These are phyloP conservation scores for Meganola albula DNA, from an alignment of 2,888 invertebrate genomes.

Conservation along the genomic window DNA sequence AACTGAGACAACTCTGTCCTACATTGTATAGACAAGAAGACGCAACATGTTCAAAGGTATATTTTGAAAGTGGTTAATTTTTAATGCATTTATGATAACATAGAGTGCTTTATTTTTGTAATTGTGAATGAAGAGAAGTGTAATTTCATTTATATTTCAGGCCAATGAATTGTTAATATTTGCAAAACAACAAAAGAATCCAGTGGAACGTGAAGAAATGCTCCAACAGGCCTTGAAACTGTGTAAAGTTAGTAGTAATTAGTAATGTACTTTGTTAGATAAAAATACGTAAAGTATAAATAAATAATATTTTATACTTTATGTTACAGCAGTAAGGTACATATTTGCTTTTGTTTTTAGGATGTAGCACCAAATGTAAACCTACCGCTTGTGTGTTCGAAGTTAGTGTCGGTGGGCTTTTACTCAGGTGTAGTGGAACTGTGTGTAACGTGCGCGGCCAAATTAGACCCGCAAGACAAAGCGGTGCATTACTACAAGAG, in stretches of 20 bases:
- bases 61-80: too few relatives aligned
- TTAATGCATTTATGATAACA: too few relatives aligned
- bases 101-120: too few relatives aligned
- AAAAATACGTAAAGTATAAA: not conserved
- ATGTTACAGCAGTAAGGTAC: not conserved
- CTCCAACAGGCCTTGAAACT: constrained; percentile 87
- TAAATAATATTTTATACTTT: not conserved
- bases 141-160: constrained; percentile 71
- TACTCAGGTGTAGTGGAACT: constrained; percentile 94
- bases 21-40: constrained; percentile 96
- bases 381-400: constrained; percentile 88
- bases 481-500: constrained; percentile 93
- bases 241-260: constrained; percentile 80
- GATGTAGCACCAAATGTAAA: constrained; percentile 92
- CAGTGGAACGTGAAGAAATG: constrained; percentile 86
- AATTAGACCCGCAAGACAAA: constrained; percentile 92
- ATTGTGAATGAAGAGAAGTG: too few relatives aligned
- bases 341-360: constrained; percentile 32
- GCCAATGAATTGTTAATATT: constrained; percentile 93
- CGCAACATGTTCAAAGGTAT: constrained; percentile 95
- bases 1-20: constrained; percentile 93
- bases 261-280: not conserved
- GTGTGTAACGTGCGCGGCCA: constrained; percentile 88
- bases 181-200: constrained; percentile 85
- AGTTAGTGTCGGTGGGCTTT: constrained; percentile 87